A percentile compares a stretch with the other conserved stretches of the same genome.
Evolutionary conservation across 2,888 invertebrate species (phyloP).

Genomic region (Ferdinandea cuprea): DNA sequence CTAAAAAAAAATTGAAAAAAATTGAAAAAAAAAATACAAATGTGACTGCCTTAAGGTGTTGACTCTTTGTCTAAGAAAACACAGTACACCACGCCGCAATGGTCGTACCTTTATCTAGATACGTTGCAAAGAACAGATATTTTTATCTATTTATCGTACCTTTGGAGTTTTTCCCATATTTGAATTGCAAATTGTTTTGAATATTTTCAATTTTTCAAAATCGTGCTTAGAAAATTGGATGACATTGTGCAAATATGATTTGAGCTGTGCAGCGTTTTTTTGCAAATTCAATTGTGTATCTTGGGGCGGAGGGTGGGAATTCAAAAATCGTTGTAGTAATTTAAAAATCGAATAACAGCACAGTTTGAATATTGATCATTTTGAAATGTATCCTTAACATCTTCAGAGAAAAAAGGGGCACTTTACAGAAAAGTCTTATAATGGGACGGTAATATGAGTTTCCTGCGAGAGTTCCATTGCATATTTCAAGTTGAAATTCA

Average conservation of each 20-base stretch:
- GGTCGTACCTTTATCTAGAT: neutral
- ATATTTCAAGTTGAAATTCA: too few relatives aligned
- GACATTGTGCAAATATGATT: slow-evolving; percentile 62
- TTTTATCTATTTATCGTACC: slow-evolving; percentile 12
- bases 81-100: too few relatives aligned
- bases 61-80: slow-evolving; percentile 27
- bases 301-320: too few relatives aligned
- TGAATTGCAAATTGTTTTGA: slow-evolving; percentile 51
- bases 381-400: too few relatives aligned
- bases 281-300: slow-evolving; percentile 8
- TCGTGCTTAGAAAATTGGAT: slow-evolving; percentile 62
- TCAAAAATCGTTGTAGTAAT: too few relatives aligned
- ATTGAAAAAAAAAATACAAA: neutral
- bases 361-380: too few relatives aligned
- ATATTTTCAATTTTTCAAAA: slow-evolving; percentile 56
- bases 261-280: slow-evolving; percentile 48
- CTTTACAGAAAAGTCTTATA: too few relatives aligned
- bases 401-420: too few relatives aligned
- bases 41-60: slow-evolving; percentile 40
- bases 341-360: too few relatives aligned
- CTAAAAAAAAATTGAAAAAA: too few relatives aligned
- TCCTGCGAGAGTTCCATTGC: too few relatives aligned
- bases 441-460: too few relatives aligned
- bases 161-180: slow-evolving; percentile 17
- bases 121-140: neutral